A percentile compares a stretch with the other conserved stretches of the same genome.
Evolutionary conservation across 92 coral and sea anemone genomes (phyloP).

Genomic region (Porites rus): DNA sequence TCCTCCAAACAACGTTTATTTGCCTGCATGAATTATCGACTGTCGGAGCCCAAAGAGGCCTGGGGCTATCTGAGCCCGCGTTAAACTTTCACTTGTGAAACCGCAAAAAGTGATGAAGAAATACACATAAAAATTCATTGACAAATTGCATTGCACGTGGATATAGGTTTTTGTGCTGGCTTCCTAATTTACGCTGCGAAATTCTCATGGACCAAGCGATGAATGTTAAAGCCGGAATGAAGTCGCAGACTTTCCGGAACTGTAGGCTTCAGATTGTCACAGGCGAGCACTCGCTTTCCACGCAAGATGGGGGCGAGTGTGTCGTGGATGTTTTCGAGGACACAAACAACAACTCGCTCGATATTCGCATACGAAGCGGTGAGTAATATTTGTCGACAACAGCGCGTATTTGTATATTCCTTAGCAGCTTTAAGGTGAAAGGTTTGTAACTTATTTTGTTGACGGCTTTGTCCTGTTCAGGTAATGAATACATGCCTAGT

Average conservation of each 20-base stretch:
- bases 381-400: conserved; percentile 3
- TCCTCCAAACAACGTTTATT: too few species aligned
- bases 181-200: not conserved
- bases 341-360: conserved; percentile 45
- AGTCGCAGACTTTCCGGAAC: conserved; percentile 75
- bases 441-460: not conserved
- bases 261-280: conserved; percentile 77
- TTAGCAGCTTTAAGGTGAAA: not conserved
- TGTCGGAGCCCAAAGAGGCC: too few species aligned
- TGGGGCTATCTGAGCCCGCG: conserved; percentile 32
- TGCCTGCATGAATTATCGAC: too few species aligned
- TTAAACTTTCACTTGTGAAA: not conserved
- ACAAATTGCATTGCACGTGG: conserved; percentile 55
- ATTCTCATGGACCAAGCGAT: conserved; percentile 84
- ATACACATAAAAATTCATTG: conserved; percentile 7
- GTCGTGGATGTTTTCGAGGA: conserved; percentile 75
- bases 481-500: conserved; percentile 71
- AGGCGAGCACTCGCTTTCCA: conserved; percentile 75
- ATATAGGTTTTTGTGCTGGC: conserved; percentile 21
- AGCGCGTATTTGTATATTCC: not conserved
- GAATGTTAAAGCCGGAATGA: conserved; percentile 55
- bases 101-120: conserved; percentile 47
- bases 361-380: conserved; percentile 80
- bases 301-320: conserved; percentile 75
- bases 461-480: conserved; percentile 34